Evolutionary conservation across 2,888 invertebrate genomes (phyloP), one percentile per base, ranked within the genome.

Genomic region (Syritta pipiens): DNA sequence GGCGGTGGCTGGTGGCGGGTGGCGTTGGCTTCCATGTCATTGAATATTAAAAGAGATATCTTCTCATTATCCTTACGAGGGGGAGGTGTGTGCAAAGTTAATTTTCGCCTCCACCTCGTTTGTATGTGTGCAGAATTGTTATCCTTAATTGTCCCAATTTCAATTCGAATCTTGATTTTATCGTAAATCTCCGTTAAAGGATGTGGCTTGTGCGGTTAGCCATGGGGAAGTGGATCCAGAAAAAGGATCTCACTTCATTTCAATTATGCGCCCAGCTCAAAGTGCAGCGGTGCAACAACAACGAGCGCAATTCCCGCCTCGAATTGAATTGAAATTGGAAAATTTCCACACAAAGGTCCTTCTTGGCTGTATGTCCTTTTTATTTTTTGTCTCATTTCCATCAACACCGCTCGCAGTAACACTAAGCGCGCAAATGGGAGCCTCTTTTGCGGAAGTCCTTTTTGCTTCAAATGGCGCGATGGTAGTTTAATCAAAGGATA

Each of bases 21-120:
- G n/a, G n/a, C n/a, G n/a, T n/a, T n/a, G 51, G 10, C 63, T 26
- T 28, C 30, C 51, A 51, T 81, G 53, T 51, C 74, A 81, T 79
- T 82, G 82, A 82, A 82, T 82, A 82, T 82, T 79, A 79, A 71
- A 79, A 82, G 67, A 74, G 67, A 82, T 82, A 79, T 71, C 63
- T 82, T 79, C 67, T 82, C 77, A 82, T 82, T 81, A 74, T 63
- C 59, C 81, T 62, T 79, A n/a, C n/a, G n/a, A n/a, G n/a, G n/a
- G n/a, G 59, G 68, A 59, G 65, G 57, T 51, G 28, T 42, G 14
- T 24, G 30, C 20, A 55, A 37, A 37, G 17, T 37, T 53, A 63
- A 60, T 62, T 46, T 42, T 35, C 51, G 28, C 10, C 20, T 69
- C 48, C 17, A 48, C 49, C 10, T 49, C 48, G 22, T 35, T 1